phyloP scores from a whole-genome alignment of 2,797 vertebrate species.

The Neosilurus mollespiculum region DNA sequence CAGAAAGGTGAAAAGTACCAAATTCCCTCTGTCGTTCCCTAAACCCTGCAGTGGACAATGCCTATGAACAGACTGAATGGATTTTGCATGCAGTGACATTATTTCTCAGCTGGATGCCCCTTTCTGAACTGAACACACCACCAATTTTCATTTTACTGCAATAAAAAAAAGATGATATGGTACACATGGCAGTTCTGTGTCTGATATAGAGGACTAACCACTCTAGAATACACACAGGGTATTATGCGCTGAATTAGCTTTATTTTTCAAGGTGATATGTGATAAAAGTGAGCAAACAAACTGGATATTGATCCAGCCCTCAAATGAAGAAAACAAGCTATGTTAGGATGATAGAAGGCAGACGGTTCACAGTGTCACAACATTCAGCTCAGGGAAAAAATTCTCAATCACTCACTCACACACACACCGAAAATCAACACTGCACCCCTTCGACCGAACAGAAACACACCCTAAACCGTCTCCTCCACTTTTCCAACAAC shows the following conservation, averaged over 20 bases:
- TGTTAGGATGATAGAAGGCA: slow-evolving; percentile 51
- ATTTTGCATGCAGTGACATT: slow-evolving; percentile 8
- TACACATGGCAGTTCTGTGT: not conserved
- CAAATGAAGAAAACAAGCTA: slow-evolving; percentile 50
- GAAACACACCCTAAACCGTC: slow-evolving; percentile 45
- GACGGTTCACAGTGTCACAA: slow-evolving; percentile 53
- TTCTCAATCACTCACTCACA: too few species aligned
- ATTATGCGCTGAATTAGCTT: slow-evolving; percentile 15
- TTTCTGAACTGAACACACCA: not conserved
- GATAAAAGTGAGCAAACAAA: slow-evolving; percentile 39
- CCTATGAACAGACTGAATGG: not conserved
- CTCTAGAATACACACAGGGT: not conserved
- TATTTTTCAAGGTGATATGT: slow-evolving; percentile 43
- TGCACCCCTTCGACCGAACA: slow-evolving; percentile 37
- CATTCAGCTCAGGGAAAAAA: slow-evolving; percentile 39
- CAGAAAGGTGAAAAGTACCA: not conserved
- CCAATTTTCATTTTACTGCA: not conserved
- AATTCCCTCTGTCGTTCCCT: not conserved
- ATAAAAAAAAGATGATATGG: not conserved
- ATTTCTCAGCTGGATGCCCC: not conserved
- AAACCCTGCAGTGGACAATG: not conserved
- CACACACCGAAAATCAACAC: slow-evolving; percentile 27
- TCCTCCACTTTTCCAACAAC: slow-evolving; percentile 78
- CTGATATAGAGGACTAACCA: not conserved
- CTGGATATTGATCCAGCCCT: slow-evolving; percentile 51